phyloP scores from a whole-genome alignment of 2,888 invertebrate genomes.

The Cantharis rustica region DNA sequence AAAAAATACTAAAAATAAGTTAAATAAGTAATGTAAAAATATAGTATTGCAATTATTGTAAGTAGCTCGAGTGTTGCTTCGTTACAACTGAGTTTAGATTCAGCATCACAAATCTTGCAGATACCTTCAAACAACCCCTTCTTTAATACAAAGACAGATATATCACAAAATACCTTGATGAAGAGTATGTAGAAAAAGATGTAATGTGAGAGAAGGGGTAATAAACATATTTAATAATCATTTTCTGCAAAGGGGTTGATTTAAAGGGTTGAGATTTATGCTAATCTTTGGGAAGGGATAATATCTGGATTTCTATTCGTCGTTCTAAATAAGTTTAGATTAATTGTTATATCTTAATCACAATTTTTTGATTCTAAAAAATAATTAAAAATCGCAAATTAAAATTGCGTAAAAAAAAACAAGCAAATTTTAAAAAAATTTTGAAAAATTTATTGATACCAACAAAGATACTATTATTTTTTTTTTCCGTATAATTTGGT shows the following conservation, averaged over 20 bases:
- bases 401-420: too few relatives aligned
- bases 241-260: conserved; percentile 20
- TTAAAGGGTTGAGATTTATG: conserved; percentile 19
- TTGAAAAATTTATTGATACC: too few relatives aligned
- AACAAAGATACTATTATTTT: too few relatives aligned
- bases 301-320: conserved; percentile 16
- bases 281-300: conserved; percentile 14
- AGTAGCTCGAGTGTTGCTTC: conserved; percentile 1
- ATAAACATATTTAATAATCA: conserved; percentile 5
- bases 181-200: conserved; percentile 9
- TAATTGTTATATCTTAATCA: neutral
- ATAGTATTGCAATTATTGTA: neutral
- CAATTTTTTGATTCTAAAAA: too few relatives aligned
- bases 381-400: too few relatives aligned
- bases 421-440: too few relatives aligned
- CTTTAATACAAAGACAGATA: conserved; percentile 3
- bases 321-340: neutral
- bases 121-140: conserved; percentile 9
- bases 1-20: neutral
- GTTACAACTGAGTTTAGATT: conserved; percentile 11
- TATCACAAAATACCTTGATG: neutral
- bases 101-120: conserved; percentile 25
- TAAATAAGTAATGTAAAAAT: neutral
- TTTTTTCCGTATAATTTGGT: too few relatives aligned
- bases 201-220: conserved; percentile 9